A percentile compares a stretch with the other conserved stretches of the same genome.
phyloP scores from a whole-genome alignment of 2,888 invertebrate species.

The Epirrita christyi region DNA sequence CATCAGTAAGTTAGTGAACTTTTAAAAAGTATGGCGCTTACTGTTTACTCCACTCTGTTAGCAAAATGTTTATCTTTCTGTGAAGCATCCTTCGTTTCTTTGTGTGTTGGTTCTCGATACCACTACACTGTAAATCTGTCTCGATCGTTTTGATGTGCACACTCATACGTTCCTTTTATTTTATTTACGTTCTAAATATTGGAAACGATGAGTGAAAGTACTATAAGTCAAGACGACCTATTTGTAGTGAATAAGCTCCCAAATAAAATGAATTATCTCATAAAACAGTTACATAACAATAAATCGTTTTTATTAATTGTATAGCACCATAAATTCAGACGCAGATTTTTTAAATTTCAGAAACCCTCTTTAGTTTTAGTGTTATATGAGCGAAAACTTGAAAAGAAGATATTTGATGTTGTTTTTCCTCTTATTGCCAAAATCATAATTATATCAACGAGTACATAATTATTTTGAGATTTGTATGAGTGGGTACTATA shows the following conservation, averaged over 20 bases:
- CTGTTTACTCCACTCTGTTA: conserved; percentile 54
- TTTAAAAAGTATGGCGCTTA: conserved; percentile 38
- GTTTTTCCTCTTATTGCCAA: not conserved
- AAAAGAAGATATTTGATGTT: not conserved
- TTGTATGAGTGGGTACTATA: not conserved
- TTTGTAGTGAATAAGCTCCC: not conserved
- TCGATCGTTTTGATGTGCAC: conserved; percentile 41
- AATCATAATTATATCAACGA: too few species aligned
- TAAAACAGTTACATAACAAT: too few species aligned
- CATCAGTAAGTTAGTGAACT: conserved; percentile 30
- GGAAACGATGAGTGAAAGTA: conserved; percentile 9
- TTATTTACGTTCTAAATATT: conserved; percentile 21
- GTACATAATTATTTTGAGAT: not conserved
- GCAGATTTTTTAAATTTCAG: too few species aligned
- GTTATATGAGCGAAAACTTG: not conserved
- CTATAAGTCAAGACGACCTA: conserved; percentile 4
- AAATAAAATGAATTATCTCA: too few species aligned
- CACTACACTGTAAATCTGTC: conserved; percentile 60
- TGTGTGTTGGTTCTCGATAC: conserved; percentile 37
- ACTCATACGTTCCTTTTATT: conserved; percentile 22
- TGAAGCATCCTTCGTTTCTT: conserved; percentile 38
- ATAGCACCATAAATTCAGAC: too few species aligned
- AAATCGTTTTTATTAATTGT: too few species aligned
- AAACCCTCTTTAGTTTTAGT: too few species aligned
- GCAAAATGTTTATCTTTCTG: conserved; percentile 65